Conservation (phyloP, 2,888 invertebrate genomes). For the Girardia tigrina region DNA sequence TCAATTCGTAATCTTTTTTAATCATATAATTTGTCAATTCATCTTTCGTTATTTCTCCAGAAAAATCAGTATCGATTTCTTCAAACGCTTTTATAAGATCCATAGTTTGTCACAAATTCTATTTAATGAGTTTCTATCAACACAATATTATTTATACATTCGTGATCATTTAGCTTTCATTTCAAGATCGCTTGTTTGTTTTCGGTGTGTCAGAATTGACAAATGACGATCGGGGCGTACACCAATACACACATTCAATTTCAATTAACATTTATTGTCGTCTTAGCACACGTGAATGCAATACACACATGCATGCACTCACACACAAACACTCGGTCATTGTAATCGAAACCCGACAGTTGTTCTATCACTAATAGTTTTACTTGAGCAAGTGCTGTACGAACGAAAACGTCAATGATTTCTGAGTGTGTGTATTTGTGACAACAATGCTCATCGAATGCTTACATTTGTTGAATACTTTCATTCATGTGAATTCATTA, state of each 20-base stretch:
- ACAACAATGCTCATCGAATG: no score
- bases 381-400: conserved; percentile 2
- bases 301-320: background rate
- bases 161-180: background rate
- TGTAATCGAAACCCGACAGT: background rate
- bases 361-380: background rate
- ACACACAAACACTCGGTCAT: background rate
- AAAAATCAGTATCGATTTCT: conserved; percentile 8
- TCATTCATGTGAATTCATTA: no score
- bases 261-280: background rate
- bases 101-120: background rate
- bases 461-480: no score
- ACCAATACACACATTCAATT: background rate
- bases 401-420: no score
- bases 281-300: background rate
- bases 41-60: conserved; percentile 5
- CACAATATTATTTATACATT: background rate
- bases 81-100: conserved; percentile 1
- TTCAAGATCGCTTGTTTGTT: conserved; percentile 11
- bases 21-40: conserved; percentile 7
- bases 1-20: conserved; percentile 4
- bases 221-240: conserved; percentile 1
- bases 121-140: background rate
- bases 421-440: no score
- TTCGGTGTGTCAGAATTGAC: background rate